Base-by-base conservation (phyloP, 2,888 invertebrate genomes). In the Pristionchus arcanus region DNA sequence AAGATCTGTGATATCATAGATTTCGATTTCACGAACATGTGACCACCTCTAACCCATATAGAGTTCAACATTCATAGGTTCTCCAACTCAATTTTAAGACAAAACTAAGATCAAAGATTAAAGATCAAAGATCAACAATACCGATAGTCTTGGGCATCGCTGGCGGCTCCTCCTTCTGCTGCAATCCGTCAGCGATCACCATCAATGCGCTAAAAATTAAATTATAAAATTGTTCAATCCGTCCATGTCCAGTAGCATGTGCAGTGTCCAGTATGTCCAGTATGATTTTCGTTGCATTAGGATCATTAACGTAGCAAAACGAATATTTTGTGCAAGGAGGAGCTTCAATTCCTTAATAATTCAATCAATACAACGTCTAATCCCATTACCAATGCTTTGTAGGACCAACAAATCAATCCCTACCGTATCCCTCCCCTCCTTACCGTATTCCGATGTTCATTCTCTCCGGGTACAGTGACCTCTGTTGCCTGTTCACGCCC, bases 131-230 rank as follows among this genome's bases (percentile, higher is more conserved):
- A 85, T 59, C 31, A 83, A 37, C 59, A 31, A 3, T 28, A 37
- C 59, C 87, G 3, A 53, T 84, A 0, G 98, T 98, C 92, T 98
- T 96, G 0, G 99, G 99, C 99, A 99, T 99, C 0, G 98, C 99
- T 0, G 99, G 99, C 94, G 99, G 98, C 0, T 98, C 98, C 95
- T 99, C 99, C 95, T 98, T 98, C 95, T 99, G 99, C 95, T 99
- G 99, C 89, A 99, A 96, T 93, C 98, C 98, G 95, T 99, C 99
- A 0, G 99, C 98, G 3, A 99, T 98, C 0, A 99, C 99, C 21
- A 99, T 96, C 95, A 99, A 98, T 0, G 99, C 99, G 94, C 89
- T 89, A 42, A 4, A 87, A 74, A 9, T 74, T 28, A 37, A 31
- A 74, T 28, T 21, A 0, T 68, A 68, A 68, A 68, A 68, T 16